A percentile compares a stretch with the other conserved stretches of the same genome.
These are phyloP conservation scores for Eumaeus atala DNA, from an alignment of 1,140 invertebrate genomes.

Conservation along the genomic window DNA sequence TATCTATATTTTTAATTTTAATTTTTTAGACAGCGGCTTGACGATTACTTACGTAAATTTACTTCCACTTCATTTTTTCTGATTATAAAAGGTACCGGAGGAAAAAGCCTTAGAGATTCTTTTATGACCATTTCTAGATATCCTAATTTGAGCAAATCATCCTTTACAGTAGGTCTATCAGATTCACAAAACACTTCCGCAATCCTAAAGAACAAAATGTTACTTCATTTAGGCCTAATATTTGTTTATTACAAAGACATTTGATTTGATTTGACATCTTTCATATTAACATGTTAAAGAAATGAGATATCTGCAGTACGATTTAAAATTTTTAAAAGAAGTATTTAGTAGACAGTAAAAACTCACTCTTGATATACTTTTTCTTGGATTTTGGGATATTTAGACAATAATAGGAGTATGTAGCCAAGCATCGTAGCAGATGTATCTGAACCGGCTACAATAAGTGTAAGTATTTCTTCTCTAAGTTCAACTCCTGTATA, in stretches of 20 bases:
- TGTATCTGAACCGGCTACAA: conserved; percentile 41
- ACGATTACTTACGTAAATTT: conserved; percentile 46
- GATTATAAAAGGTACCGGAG: conserved; percentile 75
- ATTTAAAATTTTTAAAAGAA: too few species aligned
- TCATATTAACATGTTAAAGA: too few species aligned
- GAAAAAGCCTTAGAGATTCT: conserved; percentile 80
- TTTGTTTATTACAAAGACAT: too few species aligned
- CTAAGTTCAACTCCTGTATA: conserved; percentile 35
- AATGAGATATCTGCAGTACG: too few species aligned
- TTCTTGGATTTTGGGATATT: conserved; percentile 33
- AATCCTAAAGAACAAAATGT: conserved; percentile 29
- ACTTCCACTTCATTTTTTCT: conserved; percentile 49
- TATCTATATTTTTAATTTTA: too few species aligned
- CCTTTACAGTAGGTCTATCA: conserved; percentile 41
- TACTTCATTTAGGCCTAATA: background rate
- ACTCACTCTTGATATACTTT: conserved; percentile 37
- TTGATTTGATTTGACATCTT: too few species aligned
- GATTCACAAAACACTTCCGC: conserved; percentile 41
- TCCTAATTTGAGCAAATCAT: conserved; percentile 72
- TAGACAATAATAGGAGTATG: conserved; percentile 29
- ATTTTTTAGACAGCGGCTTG: too few species aligned
- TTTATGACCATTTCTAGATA: conserved; percentile 84
- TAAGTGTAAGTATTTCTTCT: conserved; percentile 39
- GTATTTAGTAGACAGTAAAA: background rate
- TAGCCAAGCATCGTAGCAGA: conserved; percentile 33